Conservation (phyloP, 2,888 invertebrate species). For the Protonemura montana region DNA sequence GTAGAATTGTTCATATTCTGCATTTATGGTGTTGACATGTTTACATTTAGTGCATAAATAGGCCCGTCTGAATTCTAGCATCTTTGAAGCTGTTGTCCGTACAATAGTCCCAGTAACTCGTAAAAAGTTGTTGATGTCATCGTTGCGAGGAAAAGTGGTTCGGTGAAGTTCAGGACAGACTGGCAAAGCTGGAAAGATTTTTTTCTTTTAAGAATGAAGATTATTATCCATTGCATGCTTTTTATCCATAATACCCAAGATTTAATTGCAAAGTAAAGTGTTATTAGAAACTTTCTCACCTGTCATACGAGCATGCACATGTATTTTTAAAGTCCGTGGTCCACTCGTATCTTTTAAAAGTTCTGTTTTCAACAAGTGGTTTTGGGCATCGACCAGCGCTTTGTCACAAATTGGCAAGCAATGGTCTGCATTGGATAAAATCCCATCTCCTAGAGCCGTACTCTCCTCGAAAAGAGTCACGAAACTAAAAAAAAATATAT, state of each 20-base stretch:
- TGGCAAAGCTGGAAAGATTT: constrained; percentile 67
- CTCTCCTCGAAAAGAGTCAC: constrained; percentile 73
- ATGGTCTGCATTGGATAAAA: constrained; percentile 70
- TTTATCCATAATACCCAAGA: constrained; percentile 17
- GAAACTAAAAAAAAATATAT: constrained; percentile 73
- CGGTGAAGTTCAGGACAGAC: constrained; percentile 73
- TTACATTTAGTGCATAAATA: constrained; percentile 83
- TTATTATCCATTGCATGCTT: constrained; percentile 14
- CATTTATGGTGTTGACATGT: constrained; percentile 67
- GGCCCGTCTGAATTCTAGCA: constrained; percentile 77
- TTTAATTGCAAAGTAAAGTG: neutral
- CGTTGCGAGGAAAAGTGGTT: constrained; percentile 72
- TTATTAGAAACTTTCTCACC: constrained; percentile 51
- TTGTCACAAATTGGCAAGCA: constrained; percentile 71
- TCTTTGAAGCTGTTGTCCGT: constrained; percentile 75
- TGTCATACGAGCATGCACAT: constrained; percentile 66
- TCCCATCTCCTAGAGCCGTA: constrained; percentile 71
- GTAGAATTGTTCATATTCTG: constrained; percentile 73
- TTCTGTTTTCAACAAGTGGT: constrained; percentile 61
- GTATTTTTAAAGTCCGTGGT: neutral
- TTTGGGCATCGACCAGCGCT: constrained; percentile 69
- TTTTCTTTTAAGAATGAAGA: no score
- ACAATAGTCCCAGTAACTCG: constrained; percentile 83
- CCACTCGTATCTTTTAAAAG: constrained; percentile 53
- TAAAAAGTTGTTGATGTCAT: constrained; percentile 75